Evolutionary conservation across 92 coral and sea anemone genomes (phyloP).

Genomic region (Phymanthus crucifer): DNA sequence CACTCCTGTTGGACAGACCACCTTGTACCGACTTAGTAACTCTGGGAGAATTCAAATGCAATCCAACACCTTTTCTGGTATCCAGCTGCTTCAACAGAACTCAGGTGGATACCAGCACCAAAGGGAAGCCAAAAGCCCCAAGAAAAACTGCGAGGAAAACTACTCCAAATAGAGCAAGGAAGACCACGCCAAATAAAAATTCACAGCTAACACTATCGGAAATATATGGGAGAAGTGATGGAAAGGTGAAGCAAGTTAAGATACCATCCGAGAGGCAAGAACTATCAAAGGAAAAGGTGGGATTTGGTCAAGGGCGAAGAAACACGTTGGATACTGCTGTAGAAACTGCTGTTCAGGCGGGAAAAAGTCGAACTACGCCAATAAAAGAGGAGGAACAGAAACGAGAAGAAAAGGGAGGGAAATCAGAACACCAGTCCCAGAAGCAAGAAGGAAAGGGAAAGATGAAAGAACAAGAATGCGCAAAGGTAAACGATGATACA

Average conservation of each 20-base stretch:
- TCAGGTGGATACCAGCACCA: constrained; percentile 43
- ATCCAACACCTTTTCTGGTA: constrained; percentile 88
- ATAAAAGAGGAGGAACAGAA: neutral
- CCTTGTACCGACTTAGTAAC: constrained; percentile 73
- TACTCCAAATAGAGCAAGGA: constrained; percentile 1
- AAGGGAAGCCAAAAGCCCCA: neutral
- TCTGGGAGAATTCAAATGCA: constrained; percentile 70
- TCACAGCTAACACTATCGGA: neutral
- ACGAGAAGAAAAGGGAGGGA: constrained; percentile 7
- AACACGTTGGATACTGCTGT: neutral
- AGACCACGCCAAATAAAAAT: neutral
- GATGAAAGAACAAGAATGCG: constrained; percentile 8
- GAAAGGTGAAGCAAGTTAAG: neutral
- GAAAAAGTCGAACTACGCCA: neutral
- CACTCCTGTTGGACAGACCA: constrained; percentile 68
- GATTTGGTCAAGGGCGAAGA: neutral
- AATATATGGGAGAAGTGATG: neutral
- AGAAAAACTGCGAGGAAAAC: constrained; percentile 8
- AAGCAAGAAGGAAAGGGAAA: neutral
- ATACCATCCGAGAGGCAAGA: neutral
- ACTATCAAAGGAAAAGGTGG: neutral
- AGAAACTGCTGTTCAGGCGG: neutral
- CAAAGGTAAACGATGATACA: neutral
- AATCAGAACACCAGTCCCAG: neutral
- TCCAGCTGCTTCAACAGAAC: constrained; percentile 94